Evolutionary conservation across 2,888 invertebrate genomes (phyloP).

Genomic region (Piscicola geometra): DNA sequence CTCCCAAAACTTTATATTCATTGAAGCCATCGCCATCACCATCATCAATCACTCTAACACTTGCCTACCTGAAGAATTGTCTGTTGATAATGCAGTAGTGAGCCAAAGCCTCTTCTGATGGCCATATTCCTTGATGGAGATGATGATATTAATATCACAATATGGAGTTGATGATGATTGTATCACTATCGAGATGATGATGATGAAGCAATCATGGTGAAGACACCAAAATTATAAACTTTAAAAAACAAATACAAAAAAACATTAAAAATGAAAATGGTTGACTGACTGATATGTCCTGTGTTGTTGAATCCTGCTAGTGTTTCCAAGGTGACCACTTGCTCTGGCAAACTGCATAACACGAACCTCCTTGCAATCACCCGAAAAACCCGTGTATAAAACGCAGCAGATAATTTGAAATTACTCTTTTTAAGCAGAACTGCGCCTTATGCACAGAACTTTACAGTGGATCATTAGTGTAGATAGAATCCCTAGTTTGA

Average conservation of each 20-base stretch:
- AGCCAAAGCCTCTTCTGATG: background rate
- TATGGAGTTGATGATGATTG: background rate
- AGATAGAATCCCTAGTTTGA: background rate
- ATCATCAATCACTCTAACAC: too few relatives aligned
- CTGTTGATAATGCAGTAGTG: conserved; percentile 1
- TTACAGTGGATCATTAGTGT: too few relatives aligned
- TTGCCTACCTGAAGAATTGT: background rate
- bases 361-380: background rate
- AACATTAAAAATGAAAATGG: background rate
- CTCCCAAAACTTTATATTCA: too few relatives aligned
- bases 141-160: too few relatives aligned
- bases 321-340: background rate
- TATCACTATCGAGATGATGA: background rate
- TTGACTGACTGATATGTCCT: background rate
- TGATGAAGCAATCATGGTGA: background rate
- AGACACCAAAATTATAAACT: background rate
- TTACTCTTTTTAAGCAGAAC: too few relatives aligned
- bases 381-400: too few relatives aligned
- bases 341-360: background rate
- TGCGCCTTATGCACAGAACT: too few relatives aligned
- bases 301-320: background rate
- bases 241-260: background rate
- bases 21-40: too few relatives aligned
- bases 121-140: background rate
- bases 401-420: too few relatives aligned